phyloP scores from a whole-genome alignment of 2,113 vertebrate genomes.

The Anser cygnoides region DNA sequence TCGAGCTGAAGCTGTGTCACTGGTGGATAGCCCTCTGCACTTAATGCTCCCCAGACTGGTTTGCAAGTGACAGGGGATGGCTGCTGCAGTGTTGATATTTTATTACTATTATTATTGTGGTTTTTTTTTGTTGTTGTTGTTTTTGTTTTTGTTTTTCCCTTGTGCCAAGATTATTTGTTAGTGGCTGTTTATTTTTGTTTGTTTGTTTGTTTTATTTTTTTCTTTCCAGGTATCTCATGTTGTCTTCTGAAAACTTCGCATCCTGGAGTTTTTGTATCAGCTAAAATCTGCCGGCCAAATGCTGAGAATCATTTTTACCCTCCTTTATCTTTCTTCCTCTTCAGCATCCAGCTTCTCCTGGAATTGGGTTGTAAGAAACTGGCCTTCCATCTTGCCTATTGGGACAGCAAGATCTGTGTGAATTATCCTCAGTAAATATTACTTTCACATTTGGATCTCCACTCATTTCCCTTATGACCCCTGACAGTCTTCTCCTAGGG shows the following conservation, averaged over 20 bases:
- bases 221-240: not conserved
- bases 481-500: slow-evolving; percentile 18
- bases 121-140: no score
- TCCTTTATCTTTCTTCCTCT: not conserved
- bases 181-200: not conserved
- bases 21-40: not conserved
- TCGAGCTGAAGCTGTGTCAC: not conserved
- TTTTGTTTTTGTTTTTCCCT: no score
- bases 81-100: not conserved
- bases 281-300: not conserved
- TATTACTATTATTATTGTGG: not conserved
- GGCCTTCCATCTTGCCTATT: slow-evolving; percentile 35
- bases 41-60: rapidly evolving
- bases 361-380: slow-evolving; percentile 8
- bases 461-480: slow-evolving; percentile 45
- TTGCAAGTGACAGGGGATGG: not conserved
- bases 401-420: slow-evolving; percentile 8
- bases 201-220: not conserved
- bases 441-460: slow-evolving; percentile 32
- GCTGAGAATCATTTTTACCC: not conserved
- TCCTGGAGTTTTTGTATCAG: not conserved
- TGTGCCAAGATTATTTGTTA: not conserved
- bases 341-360: not conserved
- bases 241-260: not conserved
- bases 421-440: slow-evolving; percentile 42